Evolutionary conservation across 2,113 vertebrate genomes (phyloP).

Genomic region (Chaetodon auriga): DNA sequence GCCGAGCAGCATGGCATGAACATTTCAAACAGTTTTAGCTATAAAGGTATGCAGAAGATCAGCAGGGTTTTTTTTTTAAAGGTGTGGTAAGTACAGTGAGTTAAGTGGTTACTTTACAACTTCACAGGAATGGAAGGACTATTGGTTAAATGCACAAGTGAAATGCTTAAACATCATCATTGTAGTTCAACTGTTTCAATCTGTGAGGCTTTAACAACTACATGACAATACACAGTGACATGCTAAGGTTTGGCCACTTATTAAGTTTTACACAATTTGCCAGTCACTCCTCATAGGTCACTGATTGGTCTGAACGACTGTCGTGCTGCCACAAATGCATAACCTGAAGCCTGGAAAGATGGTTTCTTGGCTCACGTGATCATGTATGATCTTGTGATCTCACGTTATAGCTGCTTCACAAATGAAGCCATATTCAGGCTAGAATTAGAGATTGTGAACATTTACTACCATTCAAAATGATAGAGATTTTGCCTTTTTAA

Average conservation of each 20-base stretch:
- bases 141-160: neutral
- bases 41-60: slow-evolving; percentile 53
- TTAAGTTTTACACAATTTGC: neutral
- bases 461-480: neutral
- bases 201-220: neutral
- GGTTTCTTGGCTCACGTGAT: too few species aligned
- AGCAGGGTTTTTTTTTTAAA: slow-evolving; percentile 44
- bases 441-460: neutral
- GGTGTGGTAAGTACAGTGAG: slow-evolving; percentile 38
- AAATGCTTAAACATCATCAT: slow-evolving; percentile 3
- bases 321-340: too few species aligned
- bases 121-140: neutral
- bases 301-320: too few species aligned
- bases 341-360: too few species aligned
- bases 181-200: neutral
- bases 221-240: neutral
- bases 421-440: neutral
- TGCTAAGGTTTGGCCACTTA: too few species aligned
- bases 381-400: too few species aligned
- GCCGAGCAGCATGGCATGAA: slow-evolving; percentile 37
- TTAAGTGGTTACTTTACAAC: slow-evolving; percentile 29
- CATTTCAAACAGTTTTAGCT: slow-evolving; percentile 64
- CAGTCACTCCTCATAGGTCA: too few species aligned
- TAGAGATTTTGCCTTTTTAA: neutral
- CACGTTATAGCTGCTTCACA: too few species aligned